Conservation (phyloP, 2,888 invertebrate species). For the Coremacera marginata region DNA sequence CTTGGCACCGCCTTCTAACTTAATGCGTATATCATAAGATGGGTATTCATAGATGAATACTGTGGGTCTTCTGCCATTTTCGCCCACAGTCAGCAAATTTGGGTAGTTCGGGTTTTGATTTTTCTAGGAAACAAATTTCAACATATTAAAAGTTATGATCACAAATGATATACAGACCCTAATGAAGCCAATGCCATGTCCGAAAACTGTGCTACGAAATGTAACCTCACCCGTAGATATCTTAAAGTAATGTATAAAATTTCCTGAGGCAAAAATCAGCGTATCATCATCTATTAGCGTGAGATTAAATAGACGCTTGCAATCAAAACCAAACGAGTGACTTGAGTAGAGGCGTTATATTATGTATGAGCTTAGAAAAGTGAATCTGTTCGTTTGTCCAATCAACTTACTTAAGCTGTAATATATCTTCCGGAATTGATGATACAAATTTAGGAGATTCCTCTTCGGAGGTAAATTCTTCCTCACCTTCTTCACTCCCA, state of each 20-base stretch:
- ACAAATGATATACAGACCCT: slow-evolving; percentile 66
- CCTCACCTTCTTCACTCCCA: slow-evolving; percentile 47
- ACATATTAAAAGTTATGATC: neutral
- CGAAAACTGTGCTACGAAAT: slow-evolving; percentile 81
- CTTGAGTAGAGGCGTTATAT: slow-evolving; percentile 69
- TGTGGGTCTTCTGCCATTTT: slow-evolving; percentile 80
- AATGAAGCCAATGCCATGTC: slow-evolving; percentile 85
- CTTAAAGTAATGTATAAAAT: slow-evolving; percentile 82
- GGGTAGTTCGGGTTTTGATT: slow-evolving; percentile 74
- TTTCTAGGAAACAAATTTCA: slow-evolving; percentile 68
- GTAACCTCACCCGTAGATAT: slow-evolving; percentile 75
- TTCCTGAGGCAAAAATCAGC: slow-evolving; percentile 85
- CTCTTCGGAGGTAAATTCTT: slow-evolving; percentile 46
- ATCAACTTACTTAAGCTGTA: slow-evolving; percentile 56
- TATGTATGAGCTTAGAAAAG: neutral
- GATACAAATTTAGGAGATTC: slow-evolving; percentile 15
- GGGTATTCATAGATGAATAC: slow-evolving; percentile 90
- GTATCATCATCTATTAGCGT: slow-evolving; percentile 81
- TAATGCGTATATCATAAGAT: slow-evolving; percentile 78
- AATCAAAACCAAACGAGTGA: slow-evolving; percentile 89
- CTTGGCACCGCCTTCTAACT: slow-evolving; percentile 83
- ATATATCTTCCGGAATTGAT: slow-evolving; percentile 56
- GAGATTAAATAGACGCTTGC: slow-evolving; percentile 83
- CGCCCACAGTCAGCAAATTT: slow-evolving; percentile 84
- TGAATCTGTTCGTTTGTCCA: neutral